These are phyloP conservation scores for Acronicta alni DNA, from an alignment of 2,888 invertebrate species.

Conservation along the genomic window DNA sequence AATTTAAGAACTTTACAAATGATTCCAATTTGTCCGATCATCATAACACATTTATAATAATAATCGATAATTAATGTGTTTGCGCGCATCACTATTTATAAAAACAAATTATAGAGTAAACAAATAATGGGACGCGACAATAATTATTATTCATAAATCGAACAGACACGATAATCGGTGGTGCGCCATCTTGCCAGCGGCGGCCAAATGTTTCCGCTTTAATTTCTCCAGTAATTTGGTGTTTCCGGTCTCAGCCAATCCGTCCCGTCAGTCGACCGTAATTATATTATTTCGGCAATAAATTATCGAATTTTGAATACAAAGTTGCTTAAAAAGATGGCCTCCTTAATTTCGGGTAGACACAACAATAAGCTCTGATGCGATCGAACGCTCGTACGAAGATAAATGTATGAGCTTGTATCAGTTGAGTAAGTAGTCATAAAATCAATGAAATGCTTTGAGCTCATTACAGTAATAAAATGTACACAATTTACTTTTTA, in stretches of 20 bases:
- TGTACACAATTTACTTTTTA: slow-evolving; percentile 14
- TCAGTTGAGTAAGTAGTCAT: slow-evolving; percentile 29
- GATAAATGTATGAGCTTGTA: slow-evolving; percentile 44
- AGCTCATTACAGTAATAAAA: slow-evolving; percentile 23
- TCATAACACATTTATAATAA: slow-evolving; percentile 35
- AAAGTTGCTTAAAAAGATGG: slow-evolving; percentile 82
- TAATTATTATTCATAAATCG: slow-evolving; percentile 84
- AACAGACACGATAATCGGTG: slow-evolving; percentile 82
- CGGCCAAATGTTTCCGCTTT: slow-evolving; percentile 89
- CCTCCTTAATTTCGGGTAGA: slow-evolving; percentile 82
- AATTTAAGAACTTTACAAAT: slow-evolving; percentile 15
- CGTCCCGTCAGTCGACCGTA: slow-evolving; percentile 86
- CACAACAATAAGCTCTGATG: slow-evolving; percentile 67
- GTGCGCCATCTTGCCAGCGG: slow-evolving; percentile 88
- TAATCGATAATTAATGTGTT: slow-evolving; percentile 38
- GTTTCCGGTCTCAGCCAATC: slow-evolving; percentile 87
- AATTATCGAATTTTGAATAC: slow-evolving; percentile 89
- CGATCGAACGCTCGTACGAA: slow-evolving; percentile 50
- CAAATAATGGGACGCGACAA: slow-evolving; percentile 79
- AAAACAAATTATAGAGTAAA: slow-evolving; percentile 58
- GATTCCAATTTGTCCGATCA: slow-evolving; percentile 13
- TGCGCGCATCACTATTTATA: slow-evolving; percentile 30
- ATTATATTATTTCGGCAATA: slow-evolving; percentile 90
- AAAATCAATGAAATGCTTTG: slow-evolving; percentile 35
- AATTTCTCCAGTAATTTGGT: slow-evolving; percentile 89